These are phyloP conservation scores for Vanessa atalanta DNA, from an alignment of 1,140 invertebrate species.

Conservation along the genomic window DNA sequence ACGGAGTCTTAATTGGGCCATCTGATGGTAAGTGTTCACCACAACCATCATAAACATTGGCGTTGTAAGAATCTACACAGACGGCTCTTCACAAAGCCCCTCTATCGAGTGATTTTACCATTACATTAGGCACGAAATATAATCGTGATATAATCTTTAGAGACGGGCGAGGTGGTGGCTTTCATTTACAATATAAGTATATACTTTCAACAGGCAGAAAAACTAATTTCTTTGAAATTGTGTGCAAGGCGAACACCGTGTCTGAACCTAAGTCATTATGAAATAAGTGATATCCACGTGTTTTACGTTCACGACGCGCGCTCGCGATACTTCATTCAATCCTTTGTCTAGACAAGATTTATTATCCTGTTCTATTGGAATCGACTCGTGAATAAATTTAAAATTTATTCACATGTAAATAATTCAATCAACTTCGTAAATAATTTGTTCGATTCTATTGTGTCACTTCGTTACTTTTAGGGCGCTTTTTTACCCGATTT, in stretches of 20 bases:
- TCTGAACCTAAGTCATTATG: neutral
- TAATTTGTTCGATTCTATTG: neutral
- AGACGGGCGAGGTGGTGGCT: too few relatives aligned
- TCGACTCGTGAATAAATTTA: neutral
- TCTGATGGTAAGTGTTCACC: too few relatives aligned
- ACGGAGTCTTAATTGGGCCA: too few relatives aligned
- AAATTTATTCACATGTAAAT: neutral
- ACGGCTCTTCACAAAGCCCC: too few relatives aligned
- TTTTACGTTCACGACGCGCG: neutral
- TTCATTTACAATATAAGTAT: too few relatives aligned
- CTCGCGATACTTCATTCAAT: neutral
- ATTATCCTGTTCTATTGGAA: neutral
- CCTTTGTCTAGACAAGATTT: constrained; percentile 8
- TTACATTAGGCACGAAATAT: too few relatives aligned
- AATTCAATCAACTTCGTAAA: neutral
- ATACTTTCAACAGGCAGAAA: too few relatives aligned
- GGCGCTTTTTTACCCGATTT: too few relatives aligned
- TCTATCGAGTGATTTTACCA: too few relatives aligned
- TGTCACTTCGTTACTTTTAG: neutral
- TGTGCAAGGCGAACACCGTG: neutral
- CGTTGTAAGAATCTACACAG: too few relatives aligned
- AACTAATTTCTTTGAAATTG: neutral
- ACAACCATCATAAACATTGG: too few relatives aligned
- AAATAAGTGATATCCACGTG: neutral
- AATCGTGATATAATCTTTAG: too few relatives aligned